phyloP scores from a whole-genome alignment of 2,797 vertebrate genomes.

The Spinus pinus region DNA sequence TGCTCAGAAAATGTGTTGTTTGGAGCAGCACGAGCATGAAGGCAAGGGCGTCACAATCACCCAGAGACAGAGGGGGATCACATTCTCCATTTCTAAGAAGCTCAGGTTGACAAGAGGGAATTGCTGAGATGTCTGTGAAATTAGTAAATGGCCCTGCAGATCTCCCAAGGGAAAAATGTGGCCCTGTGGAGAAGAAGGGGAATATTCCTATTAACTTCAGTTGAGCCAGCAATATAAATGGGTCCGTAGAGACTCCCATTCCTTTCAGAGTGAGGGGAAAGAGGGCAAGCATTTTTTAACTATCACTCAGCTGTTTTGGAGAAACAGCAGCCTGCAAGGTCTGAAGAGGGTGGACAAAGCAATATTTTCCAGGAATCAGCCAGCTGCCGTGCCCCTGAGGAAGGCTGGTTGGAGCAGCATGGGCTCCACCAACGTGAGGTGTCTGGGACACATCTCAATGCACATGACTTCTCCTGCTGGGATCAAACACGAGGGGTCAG shows the following conservation, averaged over 20 bases:
- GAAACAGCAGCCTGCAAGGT: neutral
- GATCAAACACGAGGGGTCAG: conserved; percentile 39
- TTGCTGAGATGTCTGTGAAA: conserved; percentile 7
- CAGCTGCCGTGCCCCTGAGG: neutral
- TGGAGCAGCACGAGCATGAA: conserved; percentile 51
- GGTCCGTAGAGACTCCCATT: neutral
- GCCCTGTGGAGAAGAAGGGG: conserved; percentile 14
- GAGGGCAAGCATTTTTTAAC: conserved; percentile 22
- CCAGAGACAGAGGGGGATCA: neutral
- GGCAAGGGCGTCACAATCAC: conserved; percentile 35
- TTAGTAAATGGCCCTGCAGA: neutral
- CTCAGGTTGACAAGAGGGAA: conserved; percentile 16
- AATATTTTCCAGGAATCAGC: neutral
- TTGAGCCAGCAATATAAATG: conserved; percentile 35
- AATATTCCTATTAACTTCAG: conserved; percentile 6
- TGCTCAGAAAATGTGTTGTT: conserved; percentile 73
- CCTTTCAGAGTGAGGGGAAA: neutral
- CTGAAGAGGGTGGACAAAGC: neutral
- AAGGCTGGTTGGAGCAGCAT: neutral
- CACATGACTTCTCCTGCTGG: neutral
- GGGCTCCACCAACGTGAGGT: neutral
- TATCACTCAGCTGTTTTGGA: neutral
- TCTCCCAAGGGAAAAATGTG: neutral
- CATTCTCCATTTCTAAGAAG: conserved; percentile 20
- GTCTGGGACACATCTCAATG: conserved; percentile 3